phyloP scores from a whole-genome alignment of 53 echinoderm and acorn worm genomes.

The Hippasteria phrygiana region DNA sequence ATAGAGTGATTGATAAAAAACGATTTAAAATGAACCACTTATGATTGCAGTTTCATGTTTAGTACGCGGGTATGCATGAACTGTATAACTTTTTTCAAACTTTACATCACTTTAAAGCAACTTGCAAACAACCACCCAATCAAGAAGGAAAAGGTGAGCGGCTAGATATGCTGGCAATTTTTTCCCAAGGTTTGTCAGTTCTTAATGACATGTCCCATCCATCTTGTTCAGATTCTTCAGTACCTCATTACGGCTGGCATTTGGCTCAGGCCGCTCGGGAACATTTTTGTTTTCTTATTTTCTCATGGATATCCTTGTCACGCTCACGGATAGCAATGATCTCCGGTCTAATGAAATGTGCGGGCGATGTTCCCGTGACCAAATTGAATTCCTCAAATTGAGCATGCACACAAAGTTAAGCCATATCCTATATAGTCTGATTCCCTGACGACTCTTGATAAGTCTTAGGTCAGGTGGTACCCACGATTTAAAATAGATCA shows the following conservation, averaged over 20 bases:
- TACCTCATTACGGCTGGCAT: conserved; percentile 44
- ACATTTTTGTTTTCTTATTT: conserved; percentile 10
- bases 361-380: conserved; percentile 5
- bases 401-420: no score
- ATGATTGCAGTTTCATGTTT: no score
- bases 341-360: not conserved
- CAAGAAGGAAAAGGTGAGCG: not conserved
- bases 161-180: not conserved
- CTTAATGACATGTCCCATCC: not conserved
- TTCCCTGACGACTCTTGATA: no score
- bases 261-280: conserved; percentile 10
- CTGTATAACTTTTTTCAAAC: no score
- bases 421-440: no score
- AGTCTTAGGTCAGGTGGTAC: no score
- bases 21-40: no score
- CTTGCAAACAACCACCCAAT: not conserved
- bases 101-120: not conserved
- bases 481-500: no score
- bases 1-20: no score
- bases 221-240: conserved; percentile 1
- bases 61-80: no score
- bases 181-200: not conserved
- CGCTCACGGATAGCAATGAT: conserved; percentile 31
- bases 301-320: conserved; percentile 17
- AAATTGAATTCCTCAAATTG: no score